Evolutionary conservation across 30 jellyfish, hydroid and myxozoan genomes (phyloP), one percentile per base, ranked within the genome.

Genomic region (Turritopsis dohrnii): DNA sequence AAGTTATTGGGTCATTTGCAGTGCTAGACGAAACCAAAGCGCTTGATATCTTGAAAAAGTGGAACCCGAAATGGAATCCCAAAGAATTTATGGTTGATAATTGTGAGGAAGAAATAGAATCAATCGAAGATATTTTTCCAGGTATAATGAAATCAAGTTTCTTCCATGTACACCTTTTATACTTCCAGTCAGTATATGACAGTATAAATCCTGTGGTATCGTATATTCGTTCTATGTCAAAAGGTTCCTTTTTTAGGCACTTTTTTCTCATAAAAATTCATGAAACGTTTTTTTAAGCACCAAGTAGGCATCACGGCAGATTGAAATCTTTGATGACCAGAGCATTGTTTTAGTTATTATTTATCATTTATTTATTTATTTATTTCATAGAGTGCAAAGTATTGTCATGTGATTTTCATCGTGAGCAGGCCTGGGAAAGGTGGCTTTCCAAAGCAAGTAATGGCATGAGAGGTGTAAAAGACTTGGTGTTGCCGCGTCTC

Each of bases 1-100:
- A 0, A 23, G 21, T 60, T 60, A 23, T 0, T 60, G 85, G 82
- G 26, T 77, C 73, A 28, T 77, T 77, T 52, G 54, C 54, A 53
- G 52, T 65, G 54, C 85, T 28, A 52, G 85, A 77, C 52, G 85
- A 77, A 77, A 77, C 19, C 26, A 74, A 77, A 26, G 85, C 85
- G 21, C 25, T 77, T 16, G 54, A 77, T 20, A 52, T 77, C 7
- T 65, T 77, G 25, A 77, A 77, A 65, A 8, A 21, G 29, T 77
- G 85, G 85, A 77, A 77, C 52, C 74, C 71, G 8, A 65, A 21
- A 8, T 77, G 85, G 85, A 77, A 77, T 23, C 80, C 85, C 18
- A 77, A 29, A 25, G 18, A 74, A 24, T 77, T 29, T 74, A 77
- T 77, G 85, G 54, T 65, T 23, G 85, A 77, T 27, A 26, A 77